Evolutionary conservation across 2,888 invertebrate genomes (phyloP).

Genomic region (Pyrrhia umbra): DNA sequence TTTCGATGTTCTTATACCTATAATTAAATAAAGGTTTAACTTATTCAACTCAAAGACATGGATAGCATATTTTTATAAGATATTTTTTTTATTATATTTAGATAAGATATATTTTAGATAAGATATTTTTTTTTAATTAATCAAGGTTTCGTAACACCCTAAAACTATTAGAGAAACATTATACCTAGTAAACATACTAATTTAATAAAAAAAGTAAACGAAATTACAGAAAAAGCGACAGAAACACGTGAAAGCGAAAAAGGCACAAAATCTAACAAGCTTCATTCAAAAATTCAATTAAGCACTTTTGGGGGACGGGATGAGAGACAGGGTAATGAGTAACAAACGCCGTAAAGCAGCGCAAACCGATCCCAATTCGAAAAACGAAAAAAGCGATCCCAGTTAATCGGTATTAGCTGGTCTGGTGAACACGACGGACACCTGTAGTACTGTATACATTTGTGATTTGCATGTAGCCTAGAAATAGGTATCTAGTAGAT

Average conservation of each 20-base stretch:
- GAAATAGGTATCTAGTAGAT: background rate
- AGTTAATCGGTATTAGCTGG: slow-evolving; percentile 81
- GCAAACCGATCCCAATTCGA: slow-evolving; percentile 72
- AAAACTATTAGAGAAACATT: too few relatives aligned
- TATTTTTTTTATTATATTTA: too few relatives aligned
- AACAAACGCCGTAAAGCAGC: slow-evolving; percentile 74
- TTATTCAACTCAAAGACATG: too few relatives aligned
- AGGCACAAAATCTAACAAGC: slow-evolving; percentile 66
- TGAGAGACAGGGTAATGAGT: slow-evolving; percentile 71
- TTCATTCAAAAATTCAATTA: slow-evolving; percentile 78
- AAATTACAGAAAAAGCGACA: slow-evolving; percentile 16
- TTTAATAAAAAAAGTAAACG: background rate
- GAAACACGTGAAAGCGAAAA: slow-evolving; percentile 45
- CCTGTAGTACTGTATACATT: slow-evolving; percentile 57
- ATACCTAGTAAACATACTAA: background rate
- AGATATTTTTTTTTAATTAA: too few relatives aligned
- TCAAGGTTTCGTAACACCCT: too few relatives aligned
- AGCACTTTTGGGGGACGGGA: slow-evolving; percentile 55
- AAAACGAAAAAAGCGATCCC: slow-evolving; percentile 58
- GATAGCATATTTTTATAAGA: too few relatives aligned
- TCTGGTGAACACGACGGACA: slow-evolving; percentile 74
- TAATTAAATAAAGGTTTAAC: too few relatives aligned
- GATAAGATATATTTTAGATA: too few relatives aligned
- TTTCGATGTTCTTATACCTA: too few relatives aligned
- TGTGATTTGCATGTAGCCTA: background rate